These are phyloP conservation scores for Carposina sasakii DNA, from an alignment of 1,140 invertebrate species.

Conservation along the genomic window DNA sequence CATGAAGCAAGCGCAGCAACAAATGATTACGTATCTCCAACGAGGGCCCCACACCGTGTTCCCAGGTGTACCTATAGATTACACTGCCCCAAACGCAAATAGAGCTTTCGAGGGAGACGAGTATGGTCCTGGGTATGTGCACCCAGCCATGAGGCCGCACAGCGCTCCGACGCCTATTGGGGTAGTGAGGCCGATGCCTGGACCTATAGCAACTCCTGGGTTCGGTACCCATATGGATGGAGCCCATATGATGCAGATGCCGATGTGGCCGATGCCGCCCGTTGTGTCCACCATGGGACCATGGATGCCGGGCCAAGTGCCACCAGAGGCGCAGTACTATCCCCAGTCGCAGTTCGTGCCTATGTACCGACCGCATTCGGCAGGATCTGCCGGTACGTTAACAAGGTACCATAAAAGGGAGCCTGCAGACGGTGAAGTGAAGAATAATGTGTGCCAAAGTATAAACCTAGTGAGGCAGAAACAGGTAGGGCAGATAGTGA, in stretches of 20 bases:
- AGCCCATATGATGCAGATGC: slow-evolving; percentile 59
- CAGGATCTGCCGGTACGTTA: slow-evolving; percentile 58
- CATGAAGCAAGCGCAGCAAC: slow-evolving; percentile 71
- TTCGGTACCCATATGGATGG: slow-evolving; percentile 44
- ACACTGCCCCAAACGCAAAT: slow-evolving; percentile 35
- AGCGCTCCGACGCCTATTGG: slow-evolving; percentile 54
- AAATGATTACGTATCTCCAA: slow-evolving; percentile 63
- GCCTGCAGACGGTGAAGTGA: slow-evolving; percentile 45
- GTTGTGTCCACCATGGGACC: slow-evolving; percentile 55
- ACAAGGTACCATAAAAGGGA: slow-evolving; percentile 63
- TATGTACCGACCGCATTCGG: slow-evolving; percentile 57
- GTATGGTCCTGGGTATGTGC: slow-evolving; percentile 41
- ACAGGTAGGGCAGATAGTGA: slow-evolving; percentile 67
- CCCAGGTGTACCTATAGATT: slow-evolving; percentile 53
- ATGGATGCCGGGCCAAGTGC: slow-evolving; percentile 46
- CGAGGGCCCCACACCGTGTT: slow-evolving; percentile 57
- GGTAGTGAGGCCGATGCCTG: slow-evolving; percentile 50
- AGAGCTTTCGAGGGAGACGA: slow-evolving; percentile 54
- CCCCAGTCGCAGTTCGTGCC: slow-evolving; percentile 61
- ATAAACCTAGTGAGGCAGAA: slow-evolving; percentile 69
- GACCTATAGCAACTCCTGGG: slow-evolving; percentile 38
- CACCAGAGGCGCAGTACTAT: slow-evolving; percentile 62
- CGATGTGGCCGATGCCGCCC: slow-evolving; percentile 57
- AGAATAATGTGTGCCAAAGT: slow-evolving; percentile 68
- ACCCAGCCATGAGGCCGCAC: slow-evolving; percentile 53